Conservation (phyloP, 1,140 invertebrate genomes). For the Zaprionus ghesquierei region DNA sequence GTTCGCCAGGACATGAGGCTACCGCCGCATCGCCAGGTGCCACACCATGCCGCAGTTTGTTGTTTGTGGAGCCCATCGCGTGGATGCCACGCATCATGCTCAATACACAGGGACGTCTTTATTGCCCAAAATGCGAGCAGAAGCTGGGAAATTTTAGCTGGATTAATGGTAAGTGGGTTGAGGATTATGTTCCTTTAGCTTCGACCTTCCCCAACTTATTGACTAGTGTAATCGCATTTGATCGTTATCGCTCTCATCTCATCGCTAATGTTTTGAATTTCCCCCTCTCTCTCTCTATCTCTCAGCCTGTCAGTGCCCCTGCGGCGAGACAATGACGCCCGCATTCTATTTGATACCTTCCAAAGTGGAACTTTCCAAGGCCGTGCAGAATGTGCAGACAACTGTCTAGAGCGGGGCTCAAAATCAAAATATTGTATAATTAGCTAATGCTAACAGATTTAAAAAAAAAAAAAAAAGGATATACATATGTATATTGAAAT, state of each 20-base stretch:
- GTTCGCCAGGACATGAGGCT: slow-evolving; percentile 53
- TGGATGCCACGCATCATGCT: slow-evolving; percentile 91
- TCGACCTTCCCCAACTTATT: no score
- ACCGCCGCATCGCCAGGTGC: neutral
- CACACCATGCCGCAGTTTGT: slow-evolving; percentile 87
- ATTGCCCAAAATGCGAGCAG: slow-evolving; percentile 91
- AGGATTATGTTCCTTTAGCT: no score
- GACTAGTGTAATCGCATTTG: neutral
- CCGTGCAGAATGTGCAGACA: slow-evolving; percentile 92
- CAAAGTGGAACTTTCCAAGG: slow-evolving; percentile 93
- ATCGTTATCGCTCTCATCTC: neutral
- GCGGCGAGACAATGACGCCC: slow-evolving; percentile 91
- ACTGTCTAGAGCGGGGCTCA: slow-evolving; percentile 86
- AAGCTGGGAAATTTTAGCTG: slow-evolving; percentile 93
- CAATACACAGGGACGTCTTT: slow-evolving; percentile 89
- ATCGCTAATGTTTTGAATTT: neutral
- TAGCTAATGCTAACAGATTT: neutral
- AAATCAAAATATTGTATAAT: neutral
- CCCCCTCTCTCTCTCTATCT: neutral
- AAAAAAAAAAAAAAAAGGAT: neutral
- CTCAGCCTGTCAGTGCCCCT: slow-evolving; percentile 90
- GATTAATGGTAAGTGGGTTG: slow-evolving; percentile 87
- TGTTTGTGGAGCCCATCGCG: slow-evolving; percentile 91
- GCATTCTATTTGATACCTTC: slow-evolving; percentile 93
- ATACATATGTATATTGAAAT: slow-evolving; percentile 10